Evolutionary conservation across 2,888 invertebrate species (phyloP), one percentile per base, ranked within the genome.

Genomic region (Polymixis lichenea): DNA sequence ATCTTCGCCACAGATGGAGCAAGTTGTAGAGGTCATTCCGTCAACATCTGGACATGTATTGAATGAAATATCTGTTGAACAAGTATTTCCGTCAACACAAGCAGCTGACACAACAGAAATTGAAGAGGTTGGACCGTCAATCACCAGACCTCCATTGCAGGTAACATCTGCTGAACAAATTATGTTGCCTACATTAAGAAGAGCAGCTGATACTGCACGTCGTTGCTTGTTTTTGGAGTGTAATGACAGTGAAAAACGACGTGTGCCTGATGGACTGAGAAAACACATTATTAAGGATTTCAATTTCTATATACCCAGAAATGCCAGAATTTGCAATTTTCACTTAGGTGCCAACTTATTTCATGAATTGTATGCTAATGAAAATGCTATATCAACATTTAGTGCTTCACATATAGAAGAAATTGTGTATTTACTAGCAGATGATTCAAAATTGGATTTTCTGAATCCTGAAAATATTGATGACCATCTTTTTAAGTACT

Each of bases 261-360:
- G 38, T 70, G 51, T 70, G 70, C 61, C 61, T 53, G n/a, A n/a
- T n/a, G 9, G 19, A 25, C 4, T 71, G 6, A 61, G 70, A 71
- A 71, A 71, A 71, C 51, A 46, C 0, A 46, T 71, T 7, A 38
- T 71, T 19, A 61, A 71, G 38, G 61, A 71, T 71, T 38, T 53
- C 0, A 38, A 70, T 51, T 70, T 51, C 13, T 70, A 70, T 61
- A 70, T 70, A 17, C 70, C 61, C n/a, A 70, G 15, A 64, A 64
- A 72, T 64, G 62, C 72, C 25, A 43, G 64, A 55, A 60, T 32
- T 19, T 62, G 38, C n/a, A 62, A 62, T 62, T 43, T 62, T 62
- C 62, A 62, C 17, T 17, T 43, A 43, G 9, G 43, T n/a, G 38
- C n/a, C 9, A 62, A 62, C n/a, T 62, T 62, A 60, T 62, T 43